A percentile compares a stretch with the other conserved stretches of the same genome.
Evolutionary conservation across 2,113 vertebrate species (phyloP).

Genomic region (Pseudolaguvia tuberculata): DNA sequence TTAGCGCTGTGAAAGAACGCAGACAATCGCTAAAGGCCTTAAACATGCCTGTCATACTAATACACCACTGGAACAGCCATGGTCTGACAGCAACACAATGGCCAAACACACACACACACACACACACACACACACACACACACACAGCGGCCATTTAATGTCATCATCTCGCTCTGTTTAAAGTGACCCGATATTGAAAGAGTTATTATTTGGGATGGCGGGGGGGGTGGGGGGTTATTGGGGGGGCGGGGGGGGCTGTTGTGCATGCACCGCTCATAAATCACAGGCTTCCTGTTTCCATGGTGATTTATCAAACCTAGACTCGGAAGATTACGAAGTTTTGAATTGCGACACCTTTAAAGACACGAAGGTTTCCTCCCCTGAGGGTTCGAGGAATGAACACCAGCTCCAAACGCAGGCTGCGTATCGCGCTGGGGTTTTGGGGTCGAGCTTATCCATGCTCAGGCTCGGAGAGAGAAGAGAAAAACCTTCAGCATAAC

Average conservation of each 20-base stretch:
- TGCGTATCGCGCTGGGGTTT: background rate
- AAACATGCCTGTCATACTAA: constrained; percentile 53
- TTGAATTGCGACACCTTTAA: constrained; percentile 37
- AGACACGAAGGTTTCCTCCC: constrained; percentile 10
- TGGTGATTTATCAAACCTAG: constrained; percentile 41
- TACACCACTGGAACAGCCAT: constrained; percentile 46
- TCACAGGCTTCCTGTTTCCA: constrained; percentile 45
- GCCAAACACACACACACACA: constrained; percentile 39
- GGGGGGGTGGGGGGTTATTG: too few species aligned
- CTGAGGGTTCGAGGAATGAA: background rate
- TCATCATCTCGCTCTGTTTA: constrained; percentile 46
- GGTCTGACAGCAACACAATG: constrained; percentile 51
- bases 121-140: constrained; percentile 15
- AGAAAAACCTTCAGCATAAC: background rate
- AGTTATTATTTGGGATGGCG: background rate
- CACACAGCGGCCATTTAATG: constrained; percentile 41
- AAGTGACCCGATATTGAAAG: constrained; percentile 22
- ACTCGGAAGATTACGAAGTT: constrained; percentile 21
- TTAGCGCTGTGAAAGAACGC: constrained; percentile 22
- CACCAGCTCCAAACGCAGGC: background rate
- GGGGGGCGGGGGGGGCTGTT: too few species aligned
- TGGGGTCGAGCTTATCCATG: background rate
- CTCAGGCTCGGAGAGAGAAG: background rate
- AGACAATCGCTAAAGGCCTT: constrained; percentile 47
- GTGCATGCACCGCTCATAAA: constrained; percentile 23